Base-by-base conservation (phyloP, 2,888 invertebrate genomes). In the Pachymerium ferrugineum region DNA sequence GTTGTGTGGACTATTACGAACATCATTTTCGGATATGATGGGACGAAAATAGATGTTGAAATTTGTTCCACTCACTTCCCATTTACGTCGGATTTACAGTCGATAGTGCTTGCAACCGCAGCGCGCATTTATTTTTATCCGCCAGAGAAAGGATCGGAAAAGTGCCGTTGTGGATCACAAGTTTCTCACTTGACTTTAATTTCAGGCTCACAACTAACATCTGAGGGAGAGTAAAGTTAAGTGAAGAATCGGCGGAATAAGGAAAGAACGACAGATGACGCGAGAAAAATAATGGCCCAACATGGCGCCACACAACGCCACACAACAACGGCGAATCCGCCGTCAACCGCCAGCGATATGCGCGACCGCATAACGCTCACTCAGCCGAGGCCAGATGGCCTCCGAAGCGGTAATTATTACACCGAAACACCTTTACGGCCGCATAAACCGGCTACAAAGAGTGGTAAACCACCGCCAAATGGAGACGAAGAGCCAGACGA, bases 391-490 rank as follows among this genome's bases (percentile, higher is more conserved):
- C 93, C 94, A 79, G 91, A 92, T 84, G 88, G 88, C 82, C 93
- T 93, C 83, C 88, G 94, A 82, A 88, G 89, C 83, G 89, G 89
- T 83, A 95, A 95, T 87, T 93, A 94, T 84, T 95, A 95, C 87
- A 93, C 95, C 85, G 95, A 95, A 84, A 92, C 93, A 78, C 93
- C 90, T 78, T 86, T 89, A 81, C 87, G 87, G 81, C 86, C 83
- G 76, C 84, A 85, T 78, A 84, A 72, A 22, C 16, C 71, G 31
- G 29, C 75, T 29, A 74, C 38, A 14, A 70, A 22, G 68, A 28
- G 28, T n/a, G 70, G 47, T 12, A 19, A 67, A 31, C n/a, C n/a
- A 16, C 6, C 6, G 16, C 3, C 5, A 42, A 42, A 12, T 14
- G 6, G 33, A 33, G n/a, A 33, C 29, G 10, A 25, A 22, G 22